Evolutionary conservation across 1,140 invertebrate species (phyloP).

Genomic region (Penaeus japonicus): DNA sequence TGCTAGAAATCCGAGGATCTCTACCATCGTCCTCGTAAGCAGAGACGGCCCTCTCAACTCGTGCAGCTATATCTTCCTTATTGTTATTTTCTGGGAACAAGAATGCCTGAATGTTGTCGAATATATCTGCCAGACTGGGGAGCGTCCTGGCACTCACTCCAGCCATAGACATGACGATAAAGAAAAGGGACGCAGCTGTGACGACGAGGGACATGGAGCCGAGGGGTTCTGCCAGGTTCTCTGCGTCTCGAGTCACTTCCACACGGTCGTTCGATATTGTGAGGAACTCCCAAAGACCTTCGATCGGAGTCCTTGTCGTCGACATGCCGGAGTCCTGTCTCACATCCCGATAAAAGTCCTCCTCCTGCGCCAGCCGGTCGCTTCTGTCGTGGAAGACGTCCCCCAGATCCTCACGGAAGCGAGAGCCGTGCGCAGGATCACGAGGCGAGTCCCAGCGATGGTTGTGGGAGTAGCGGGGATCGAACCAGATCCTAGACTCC

Average conservation of each 20-base stretch:
- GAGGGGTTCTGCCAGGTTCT: not conserved
- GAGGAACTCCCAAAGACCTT: not conserved
- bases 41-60: no score
- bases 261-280: not conserved
- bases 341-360: not conserved
- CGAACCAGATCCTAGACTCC: slow-evolving; percentile 7
- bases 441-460: slow-evolving; percentile 11
- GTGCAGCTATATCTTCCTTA: not conserved
- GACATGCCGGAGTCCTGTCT: not conserved
- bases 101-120: not conserved
- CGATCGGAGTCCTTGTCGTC: not conserved
- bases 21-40: no score
- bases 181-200: not conserved
- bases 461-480: not conserved
- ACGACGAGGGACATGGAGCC: slow-evolving; percentile 19
- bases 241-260: not conserved
- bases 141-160: not conserved
- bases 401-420: not conserved
- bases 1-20: no score
- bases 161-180: slow-evolving; percentile 22
- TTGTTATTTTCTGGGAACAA: not conserved
- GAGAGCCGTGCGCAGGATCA: not conserved
- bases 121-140: not conserved
- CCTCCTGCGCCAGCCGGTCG: not conserved
- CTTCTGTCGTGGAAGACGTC: not conserved